Conservation (phyloP, 2,797 vertebrate genomes). For the Bucorvus abyssinicus region DNA sequence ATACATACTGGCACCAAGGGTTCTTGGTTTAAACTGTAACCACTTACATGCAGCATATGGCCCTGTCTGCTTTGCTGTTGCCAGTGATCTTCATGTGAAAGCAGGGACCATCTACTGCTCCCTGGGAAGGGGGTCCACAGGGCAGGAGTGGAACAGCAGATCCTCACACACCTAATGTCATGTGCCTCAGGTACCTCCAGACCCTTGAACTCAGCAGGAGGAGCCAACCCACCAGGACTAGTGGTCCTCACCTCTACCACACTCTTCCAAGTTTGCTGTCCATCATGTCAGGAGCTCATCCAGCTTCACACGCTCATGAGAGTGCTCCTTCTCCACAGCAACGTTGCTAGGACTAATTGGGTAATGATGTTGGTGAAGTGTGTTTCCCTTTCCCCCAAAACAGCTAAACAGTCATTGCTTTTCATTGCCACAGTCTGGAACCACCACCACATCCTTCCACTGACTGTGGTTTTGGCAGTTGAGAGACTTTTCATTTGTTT, state of each 20-base stretch:
- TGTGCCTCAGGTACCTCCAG: neutral
- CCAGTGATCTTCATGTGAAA: neutral
- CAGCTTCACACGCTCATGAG: neutral
- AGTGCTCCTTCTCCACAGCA: neutral
- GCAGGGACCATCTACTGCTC: neutral
- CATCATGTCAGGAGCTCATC: neutral
- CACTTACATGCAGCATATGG: neutral
- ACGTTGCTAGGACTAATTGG: neutral
- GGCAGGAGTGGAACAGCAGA: neutral
- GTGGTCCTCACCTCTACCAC: neutral
- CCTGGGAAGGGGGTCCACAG: neutral
- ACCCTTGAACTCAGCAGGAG: neutral
- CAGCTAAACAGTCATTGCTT: neutral
- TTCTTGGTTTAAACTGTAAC: neutral
- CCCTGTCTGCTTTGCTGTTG: neutral
- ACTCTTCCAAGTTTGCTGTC: neutral
- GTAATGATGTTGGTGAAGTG: neutral
- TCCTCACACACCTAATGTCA: neutral
- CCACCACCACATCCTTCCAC: neutral
- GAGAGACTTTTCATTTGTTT: neutral
- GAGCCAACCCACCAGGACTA: neutral
- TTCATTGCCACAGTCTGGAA: neutral
- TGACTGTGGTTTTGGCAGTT: neutral
- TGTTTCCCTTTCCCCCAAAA: neutral
- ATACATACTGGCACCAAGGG: rapidly evolving